Evolutionary conservation across 2,888 invertebrate species (phyloP).

Genomic region (Ochropleura plecta): DNA sequence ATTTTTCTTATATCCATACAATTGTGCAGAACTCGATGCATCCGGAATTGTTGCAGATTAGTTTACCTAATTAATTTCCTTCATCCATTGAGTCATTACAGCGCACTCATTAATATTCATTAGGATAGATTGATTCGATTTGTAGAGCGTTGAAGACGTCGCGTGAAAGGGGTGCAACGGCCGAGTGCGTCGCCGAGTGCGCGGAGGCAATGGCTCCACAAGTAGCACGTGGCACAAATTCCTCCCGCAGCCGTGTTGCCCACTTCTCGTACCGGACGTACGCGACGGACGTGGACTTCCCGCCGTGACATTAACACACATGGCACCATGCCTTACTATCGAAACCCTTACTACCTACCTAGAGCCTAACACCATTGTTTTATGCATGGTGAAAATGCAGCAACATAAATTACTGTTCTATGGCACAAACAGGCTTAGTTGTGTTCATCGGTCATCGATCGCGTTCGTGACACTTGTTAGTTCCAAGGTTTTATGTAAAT

Average conservation of each 20-base stretch:
- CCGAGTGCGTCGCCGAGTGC: conserved; percentile 78
- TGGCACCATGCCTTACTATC: conserved; percentile 61
- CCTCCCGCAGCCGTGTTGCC: conserved; percentile 82
- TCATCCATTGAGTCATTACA: conserved; percentile 68
- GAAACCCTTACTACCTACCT: conserved; percentile 44
- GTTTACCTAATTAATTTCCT: conserved; percentile 63
- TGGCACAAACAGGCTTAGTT: neutral
- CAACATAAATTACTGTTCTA: conserved; percentile 17
- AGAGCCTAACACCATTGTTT: conserved; percentile 16
- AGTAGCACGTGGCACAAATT: conserved; percentile 86
- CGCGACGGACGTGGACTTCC: conserved; percentile 80
- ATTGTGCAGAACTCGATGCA: conserved; percentile 56
- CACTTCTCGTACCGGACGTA: conserved; percentile 83
- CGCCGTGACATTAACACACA: conserved; percentile 70
- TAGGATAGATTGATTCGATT: conserved; percentile 83
- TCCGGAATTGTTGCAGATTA: conserved; percentile 74
- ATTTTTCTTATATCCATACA: conserved; percentile 25
- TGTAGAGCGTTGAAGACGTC: conserved; percentile 87
- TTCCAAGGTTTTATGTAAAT: conserved; percentile 35
- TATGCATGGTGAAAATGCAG: conserved; percentile 27
- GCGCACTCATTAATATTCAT: conserved; percentile 80
- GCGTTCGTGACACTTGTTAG: conserved; percentile 71
- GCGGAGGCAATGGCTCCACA: conserved; percentile 69
- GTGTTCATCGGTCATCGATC: conserved; percentile 66
- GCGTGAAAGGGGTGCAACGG: conserved; percentile 90